Percentiles rank a stretch among this genome's conserved stretches.
These are phyloP conservation scores for Pinna nobilis DNA, from an alignment of 1,140 invertebrate genomes.

Conservation along the genomic window DNA sequence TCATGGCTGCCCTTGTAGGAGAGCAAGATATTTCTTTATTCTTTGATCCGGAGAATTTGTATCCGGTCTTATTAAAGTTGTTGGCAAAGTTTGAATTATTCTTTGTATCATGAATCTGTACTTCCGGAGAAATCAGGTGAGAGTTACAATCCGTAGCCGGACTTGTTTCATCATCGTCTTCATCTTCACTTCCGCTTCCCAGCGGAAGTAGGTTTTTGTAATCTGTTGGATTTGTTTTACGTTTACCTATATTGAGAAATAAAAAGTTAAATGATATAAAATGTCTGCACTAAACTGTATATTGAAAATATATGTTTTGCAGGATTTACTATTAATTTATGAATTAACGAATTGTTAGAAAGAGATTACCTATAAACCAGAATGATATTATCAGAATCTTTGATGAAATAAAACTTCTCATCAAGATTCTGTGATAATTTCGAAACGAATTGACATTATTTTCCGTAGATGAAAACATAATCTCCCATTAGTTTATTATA, in stretches of 20 bases:
- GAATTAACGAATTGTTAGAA: no score
- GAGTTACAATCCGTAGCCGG: conserved; percentile 4
- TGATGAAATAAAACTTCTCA: no score
- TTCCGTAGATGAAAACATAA: no score
- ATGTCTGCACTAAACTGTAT: no score
- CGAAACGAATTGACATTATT: no score
- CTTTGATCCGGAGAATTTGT: conserved; percentile 36
- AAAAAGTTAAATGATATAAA: no score
- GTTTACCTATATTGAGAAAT: not conserved
- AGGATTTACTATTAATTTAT: no score
- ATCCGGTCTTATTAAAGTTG: conserved; percentile 33
- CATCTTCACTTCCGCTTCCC: conserved; percentile 51
- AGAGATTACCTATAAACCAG: no score
- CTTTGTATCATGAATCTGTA: conserved; percentile 27
- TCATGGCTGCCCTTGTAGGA: conserved; percentile 38
- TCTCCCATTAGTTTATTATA: no score
- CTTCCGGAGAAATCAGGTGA: conserved; percentile 20
- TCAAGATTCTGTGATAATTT: no score
- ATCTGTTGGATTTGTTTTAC: conserved; percentile 17
- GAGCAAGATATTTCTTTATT: conserved; percentile 41
- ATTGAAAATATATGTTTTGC: no score
- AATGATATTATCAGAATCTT: no score
- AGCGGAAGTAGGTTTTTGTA: conserved; percentile 43
- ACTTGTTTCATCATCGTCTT: conserved; percentile 29
- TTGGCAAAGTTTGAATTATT: conserved; percentile 21